A percentile compares a stretch with the other conserved stretches of the same genome.
phyloP scores from a whole-genome alignment of 2,888 invertebrate species.

The Ophonus ardosiacus region DNA sequence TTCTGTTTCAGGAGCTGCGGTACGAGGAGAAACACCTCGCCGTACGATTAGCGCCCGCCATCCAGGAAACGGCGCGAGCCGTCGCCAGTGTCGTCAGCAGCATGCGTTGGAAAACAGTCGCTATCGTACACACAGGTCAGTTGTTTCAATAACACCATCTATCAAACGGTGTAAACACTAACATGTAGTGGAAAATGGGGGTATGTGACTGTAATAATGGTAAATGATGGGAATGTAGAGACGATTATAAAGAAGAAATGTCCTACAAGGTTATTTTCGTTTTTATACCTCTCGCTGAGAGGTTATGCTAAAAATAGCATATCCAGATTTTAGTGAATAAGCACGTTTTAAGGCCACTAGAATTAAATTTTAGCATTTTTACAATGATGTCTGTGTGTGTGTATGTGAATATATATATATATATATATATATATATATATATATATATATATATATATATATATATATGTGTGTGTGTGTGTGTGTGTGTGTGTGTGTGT shows the following conservation, averaged over 20 bases:
- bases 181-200: neutral
- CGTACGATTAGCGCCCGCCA: slow-evolving; percentile 42
- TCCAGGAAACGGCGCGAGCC: slow-evolving; percentile 47
- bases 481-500: too few species aligned
- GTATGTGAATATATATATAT: too few species aligned
- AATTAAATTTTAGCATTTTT: too few species aligned
- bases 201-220: neutral
- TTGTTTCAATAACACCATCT: neutral
- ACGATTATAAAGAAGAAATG: neutral
- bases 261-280: too few species aligned
- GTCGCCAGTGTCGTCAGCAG: slow-evolving; percentile 46
- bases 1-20: slow-evolving; percentile 33
- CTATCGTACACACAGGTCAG: slow-evolving; percentile 56
- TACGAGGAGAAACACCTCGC: slow-evolving; percentile 36
- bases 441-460: too few species aligned
- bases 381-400: too few species aligned
- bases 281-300: too few species aligned
- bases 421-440: too few species aligned
- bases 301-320: too few species aligned
- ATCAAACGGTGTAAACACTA: neutral
- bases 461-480: too few species aligned
- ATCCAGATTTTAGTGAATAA: too few species aligned
- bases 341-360: too few species aligned
- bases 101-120: slow-evolving; percentile 60
- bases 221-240: neutral